These are phyloP conservation scores for Lytechinus variegatus DNA, from an alignment of 35 echinoderm and acorn worm genomes.

Conservation along the genomic window DNA sequence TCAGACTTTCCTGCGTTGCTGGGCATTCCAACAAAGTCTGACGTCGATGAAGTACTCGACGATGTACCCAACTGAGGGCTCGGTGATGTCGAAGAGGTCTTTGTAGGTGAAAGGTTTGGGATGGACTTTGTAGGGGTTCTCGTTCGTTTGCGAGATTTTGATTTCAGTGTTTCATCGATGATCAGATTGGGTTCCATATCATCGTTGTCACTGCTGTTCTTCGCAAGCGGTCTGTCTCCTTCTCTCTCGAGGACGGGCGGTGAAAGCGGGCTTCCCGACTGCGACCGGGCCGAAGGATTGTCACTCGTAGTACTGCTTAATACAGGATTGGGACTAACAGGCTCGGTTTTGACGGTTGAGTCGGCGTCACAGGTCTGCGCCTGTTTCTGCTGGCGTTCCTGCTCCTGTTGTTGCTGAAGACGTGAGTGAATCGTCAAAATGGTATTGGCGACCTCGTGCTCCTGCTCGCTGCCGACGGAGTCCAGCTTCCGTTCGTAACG, in stretches of 20 bases:
- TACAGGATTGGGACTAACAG: background rate
- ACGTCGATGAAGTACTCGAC: background rate
- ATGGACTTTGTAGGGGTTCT: conserved; percentile 36
- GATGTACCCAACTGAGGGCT: background rate
- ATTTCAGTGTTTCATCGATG: conserved; percentile 17
- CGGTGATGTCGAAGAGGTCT: background rate
- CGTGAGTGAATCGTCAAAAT: background rate
- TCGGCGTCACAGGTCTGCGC: conserved; percentile 42
- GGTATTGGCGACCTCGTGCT: background rate
- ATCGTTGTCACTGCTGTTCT: background rate
- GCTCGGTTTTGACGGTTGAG: conserved; percentile 47
- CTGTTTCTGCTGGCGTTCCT: background rate
- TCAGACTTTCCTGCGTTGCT: background rate
- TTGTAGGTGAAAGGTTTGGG: conserved; percentile 3
- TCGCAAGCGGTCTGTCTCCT: background rate
- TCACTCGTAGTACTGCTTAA: conserved; percentile 46
- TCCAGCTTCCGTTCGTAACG: conserved; percentile 24
- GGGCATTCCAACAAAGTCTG: background rate
- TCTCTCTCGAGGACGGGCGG: conserved; percentile 37
- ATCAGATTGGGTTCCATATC: background rate
- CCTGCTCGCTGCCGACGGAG: background rate
- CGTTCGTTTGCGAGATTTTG: conserved; percentile 21
- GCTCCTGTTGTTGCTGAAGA: background rate
- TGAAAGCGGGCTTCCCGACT: background rate
- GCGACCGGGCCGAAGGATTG: background rate